These are phyloP conservation scores for Gila orcuttii DNA, from an alignment of 2,113 vertebrate genomes.

Conservation along the genomic window DNA sequence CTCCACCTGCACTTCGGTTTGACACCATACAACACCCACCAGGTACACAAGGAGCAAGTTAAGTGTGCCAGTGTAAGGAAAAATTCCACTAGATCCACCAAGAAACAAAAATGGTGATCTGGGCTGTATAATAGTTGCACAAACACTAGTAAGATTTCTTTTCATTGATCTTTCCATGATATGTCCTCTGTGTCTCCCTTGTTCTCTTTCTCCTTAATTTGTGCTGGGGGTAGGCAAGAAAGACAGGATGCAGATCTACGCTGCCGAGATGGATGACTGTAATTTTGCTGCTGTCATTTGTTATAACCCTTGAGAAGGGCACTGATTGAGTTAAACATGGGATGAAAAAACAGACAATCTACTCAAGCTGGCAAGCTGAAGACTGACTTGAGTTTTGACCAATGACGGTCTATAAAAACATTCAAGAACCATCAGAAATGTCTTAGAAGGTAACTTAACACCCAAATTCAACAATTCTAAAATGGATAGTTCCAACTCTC, in stretches of 20 bases:
- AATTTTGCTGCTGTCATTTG: slow-evolving; percentile 75
- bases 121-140: neutral
- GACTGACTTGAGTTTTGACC: slow-evolving; percentile 36
- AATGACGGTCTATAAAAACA: slow-evolving; percentile 30
- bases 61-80: neutral
- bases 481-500: neutral
- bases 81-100: slow-evolving; percentile 12
- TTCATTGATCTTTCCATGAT: neutral
- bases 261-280: slow-evolving; percentile 71
- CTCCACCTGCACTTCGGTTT: slow-evolving; percentile 38
- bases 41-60: neutral
- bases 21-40: slow-evolving; percentile 20
- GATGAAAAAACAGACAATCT: slow-evolving; percentile 68
- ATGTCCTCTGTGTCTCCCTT: neutral
- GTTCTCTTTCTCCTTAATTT: neutral
- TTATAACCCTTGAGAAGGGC: slow-evolving; percentile 69
- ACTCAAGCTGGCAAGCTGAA: slow-evolving; percentile 58
- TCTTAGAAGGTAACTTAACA: slow-evolving; percentile 12
- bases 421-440: slow-evolving; percentile 4
- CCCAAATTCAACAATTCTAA: neutral
- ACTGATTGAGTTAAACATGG: slow-evolving; percentile 71
- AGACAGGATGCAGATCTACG: slow-evolving; percentile 34
- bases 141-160: slow-evolving; percentile 1
- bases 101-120: neutral
- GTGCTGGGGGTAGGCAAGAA: slow-evolving; percentile 32